These are phyloP conservation scores for Ornithoptera priamus DNA, from an alignment of 2,888 invertebrate genomes.

Conservation along the genomic window DNA sequence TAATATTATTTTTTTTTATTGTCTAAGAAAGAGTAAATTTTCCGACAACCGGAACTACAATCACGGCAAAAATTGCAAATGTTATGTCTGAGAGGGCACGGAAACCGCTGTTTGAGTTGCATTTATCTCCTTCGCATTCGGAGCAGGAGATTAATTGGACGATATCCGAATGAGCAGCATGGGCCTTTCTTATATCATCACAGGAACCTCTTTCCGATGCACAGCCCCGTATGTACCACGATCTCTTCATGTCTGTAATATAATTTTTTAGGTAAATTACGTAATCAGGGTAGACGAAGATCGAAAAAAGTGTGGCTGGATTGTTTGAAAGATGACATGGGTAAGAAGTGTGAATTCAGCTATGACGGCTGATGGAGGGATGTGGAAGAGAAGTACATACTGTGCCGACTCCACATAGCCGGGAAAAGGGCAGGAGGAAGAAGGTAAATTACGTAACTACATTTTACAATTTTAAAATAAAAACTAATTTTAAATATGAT, in stretches of 20 bases:
- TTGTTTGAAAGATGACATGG: no score
- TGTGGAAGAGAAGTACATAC: no score
- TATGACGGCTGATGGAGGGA: no score
- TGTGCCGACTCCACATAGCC: no score
- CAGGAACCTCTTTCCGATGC: conserved; percentile 60
- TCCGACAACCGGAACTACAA: conserved; percentile 52
- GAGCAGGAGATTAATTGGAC: conserved; percentile 49
- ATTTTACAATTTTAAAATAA: not conserved
- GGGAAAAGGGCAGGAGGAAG: no score
- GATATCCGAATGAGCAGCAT: conserved; percentile 40
- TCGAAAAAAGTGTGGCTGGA: no score
- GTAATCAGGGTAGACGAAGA: no score
- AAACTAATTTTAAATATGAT: not conserved
- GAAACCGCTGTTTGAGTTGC: conserved; percentile 49
- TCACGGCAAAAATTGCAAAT: conserved; percentile 48
- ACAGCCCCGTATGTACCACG: conserved; percentile 61
- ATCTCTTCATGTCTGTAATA: conserved; percentile 49
- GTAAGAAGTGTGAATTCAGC: no score
- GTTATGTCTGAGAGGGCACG: conserved; percentile 46
- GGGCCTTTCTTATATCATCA: conserved; percentile 50
- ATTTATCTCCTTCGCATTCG: conserved; percentile 60
- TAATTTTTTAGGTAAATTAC: not conserved
- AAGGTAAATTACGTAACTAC: not conserved
- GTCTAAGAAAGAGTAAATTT: conserved; percentile 51
- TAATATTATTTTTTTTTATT: not conserved